Evolutionary conservation across 1,140 invertebrate genomes (phyloP).

Genomic region (Achatina immaculata): DNA sequence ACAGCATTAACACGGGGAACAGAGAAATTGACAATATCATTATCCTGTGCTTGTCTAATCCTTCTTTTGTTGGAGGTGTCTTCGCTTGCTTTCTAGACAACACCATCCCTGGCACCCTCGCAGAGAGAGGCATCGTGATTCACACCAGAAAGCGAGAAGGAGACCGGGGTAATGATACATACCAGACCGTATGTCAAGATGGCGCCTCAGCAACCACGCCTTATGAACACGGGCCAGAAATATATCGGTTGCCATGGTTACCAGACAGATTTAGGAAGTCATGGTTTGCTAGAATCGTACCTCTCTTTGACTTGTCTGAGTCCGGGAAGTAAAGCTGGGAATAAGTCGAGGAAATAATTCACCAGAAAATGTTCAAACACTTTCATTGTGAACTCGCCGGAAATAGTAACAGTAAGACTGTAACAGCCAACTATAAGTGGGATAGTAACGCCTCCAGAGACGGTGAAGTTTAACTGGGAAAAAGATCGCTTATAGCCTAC

Average conservation of each 20-base stretch:
- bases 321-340: background rate
- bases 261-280: conserved; percentile 27
- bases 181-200: background rate
- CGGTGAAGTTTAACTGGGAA: too few relatives aligned
- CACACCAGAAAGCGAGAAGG: background rate
- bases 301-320: conserved; percentile 2
- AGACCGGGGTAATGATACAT: background rate
- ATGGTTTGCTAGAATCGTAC: conserved; percentile 11
- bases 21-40: conserved; percentile 47
- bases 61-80: conserved; percentile 69
- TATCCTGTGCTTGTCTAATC: conserved; percentile 57
- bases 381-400: too few relatives aligned
- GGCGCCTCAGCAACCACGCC: background rate
- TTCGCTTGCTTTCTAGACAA: conserved; percentile 70
- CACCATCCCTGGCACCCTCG: conserved; percentile 62
- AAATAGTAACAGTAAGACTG: too few relatives aligned
- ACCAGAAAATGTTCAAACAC: too few relatives aligned
- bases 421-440: too few relatives aligned
- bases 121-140: conserved; percentile 27
- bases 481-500: too few relatives aligned
- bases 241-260: conserved; percentile 37
- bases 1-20: conserved; percentile 78
- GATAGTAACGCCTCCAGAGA: too few relatives aligned
- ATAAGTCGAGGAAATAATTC: too few relatives aligned
- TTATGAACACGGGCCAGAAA: conserved; percentile 36